Evolutionary conservation across 2,113 vertebrate species (phyloP), one percentile per base, ranked within the genome.

Genomic region (Myrmecobius fasciatus): DNA sequence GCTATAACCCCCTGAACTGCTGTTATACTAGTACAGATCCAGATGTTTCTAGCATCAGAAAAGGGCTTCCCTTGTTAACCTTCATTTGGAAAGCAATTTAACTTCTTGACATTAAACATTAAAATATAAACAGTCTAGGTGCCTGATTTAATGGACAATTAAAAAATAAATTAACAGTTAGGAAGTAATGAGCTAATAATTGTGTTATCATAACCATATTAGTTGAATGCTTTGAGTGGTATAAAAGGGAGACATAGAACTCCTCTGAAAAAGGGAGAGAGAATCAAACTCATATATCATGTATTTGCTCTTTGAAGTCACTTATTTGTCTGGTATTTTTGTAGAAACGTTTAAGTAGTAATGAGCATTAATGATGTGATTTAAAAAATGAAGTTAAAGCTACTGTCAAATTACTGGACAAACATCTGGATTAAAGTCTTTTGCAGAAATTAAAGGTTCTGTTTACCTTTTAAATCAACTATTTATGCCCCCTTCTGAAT

Each of bases 161-260:
- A 97, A 98, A 98, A 98, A 97, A 96, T 97, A 97, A 98, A 98
- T 98, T 97, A 98, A 96, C 95, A 97, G 94, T 95, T 97, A 98
- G 96, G 96, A 96, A 98, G 90, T 94, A 95, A 97, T 97, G 91
- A 97, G 83, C 93, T 96, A 97, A 97, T 97, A 96, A 97, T 96
- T 96, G 94, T 92, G 91, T 96, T 97, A 97, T 97, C 95, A 95
- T 96, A 98, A 96, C 95, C 89, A 93, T 94, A 96, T 97, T 98
- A 97, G 95, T 96, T 75, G 96, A 36, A 91, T 94, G 93, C 52
- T 96, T 95, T 94, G 95, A 93, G 91, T 31, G 92, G 90, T 89
- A 94, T 53, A 90, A 95, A 96, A 95, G 95, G 46, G 90, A 67
- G 89, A 43, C 91, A 51, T 92, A 10, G 56, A 83, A 53, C 1